These are phyloP conservation scores for Melanchra persicariae DNA, from an alignment of 2,888 invertebrate genomes.

Conservation along the genomic window DNA sequence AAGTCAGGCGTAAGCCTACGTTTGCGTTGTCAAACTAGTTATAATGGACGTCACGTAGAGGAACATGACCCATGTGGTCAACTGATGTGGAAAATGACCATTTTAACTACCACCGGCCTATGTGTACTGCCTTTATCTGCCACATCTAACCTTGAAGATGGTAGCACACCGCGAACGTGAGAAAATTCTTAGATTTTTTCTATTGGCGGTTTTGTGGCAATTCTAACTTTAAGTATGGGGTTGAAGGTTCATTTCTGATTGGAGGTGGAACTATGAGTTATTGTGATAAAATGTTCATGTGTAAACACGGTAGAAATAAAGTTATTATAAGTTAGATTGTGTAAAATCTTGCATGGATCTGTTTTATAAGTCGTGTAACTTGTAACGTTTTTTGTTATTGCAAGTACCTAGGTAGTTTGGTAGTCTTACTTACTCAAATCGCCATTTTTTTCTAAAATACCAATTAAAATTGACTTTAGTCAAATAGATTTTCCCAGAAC, in stretches of 20 bases:
- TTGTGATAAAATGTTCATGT: conserved; percentile 19
- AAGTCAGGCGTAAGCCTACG: conserved; percentile 38
- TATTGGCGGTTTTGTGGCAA: conserved; percentile 32
- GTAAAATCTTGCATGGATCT: conserved; percentile 30
- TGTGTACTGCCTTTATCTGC: conserved; percentile 75
- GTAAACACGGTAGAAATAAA: conserved; percentile 43
- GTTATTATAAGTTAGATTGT: conserved; percentile 24
- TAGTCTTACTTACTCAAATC: background rate
- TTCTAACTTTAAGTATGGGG: conserved; percentile 7
- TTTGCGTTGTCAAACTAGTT: conserved; percentile 60
- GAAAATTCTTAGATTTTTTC: conserved; percentile 74
- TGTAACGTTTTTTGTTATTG: conserved; percentile 9
- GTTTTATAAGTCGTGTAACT: conserved; percentile 23
- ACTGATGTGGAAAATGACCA: conserved; percentile 76
- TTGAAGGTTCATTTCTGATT: conserved; percentile 24
- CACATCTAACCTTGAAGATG: conserved; percentile 82
- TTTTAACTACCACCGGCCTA: conserved; percentile 71
- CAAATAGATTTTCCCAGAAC: conserved; percentile 4
- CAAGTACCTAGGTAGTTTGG: background rate
- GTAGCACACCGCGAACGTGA: conserved; percentile 79
- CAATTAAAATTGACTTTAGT: background rate
- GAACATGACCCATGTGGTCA: conserved; percentile 81
- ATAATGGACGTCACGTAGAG: conserved; percentile 71
- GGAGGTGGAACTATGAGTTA: background rate
- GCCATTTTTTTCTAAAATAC: too few relatives aligned